Base-by-base conservation (phyloP, 2,113 vertebrate species). In the Nothoprocta perdicaria region DNA sequence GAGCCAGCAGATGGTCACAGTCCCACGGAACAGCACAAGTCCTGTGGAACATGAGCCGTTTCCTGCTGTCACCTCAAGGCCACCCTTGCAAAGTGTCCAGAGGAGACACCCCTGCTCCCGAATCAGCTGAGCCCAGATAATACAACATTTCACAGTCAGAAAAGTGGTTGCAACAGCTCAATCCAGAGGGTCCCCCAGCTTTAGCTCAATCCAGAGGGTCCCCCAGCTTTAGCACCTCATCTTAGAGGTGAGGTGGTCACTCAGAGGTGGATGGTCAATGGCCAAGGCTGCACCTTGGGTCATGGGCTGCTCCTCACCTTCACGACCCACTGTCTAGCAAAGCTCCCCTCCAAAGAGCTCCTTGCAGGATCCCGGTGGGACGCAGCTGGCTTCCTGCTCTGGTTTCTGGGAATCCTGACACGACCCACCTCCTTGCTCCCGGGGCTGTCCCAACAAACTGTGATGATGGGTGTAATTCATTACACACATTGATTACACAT, bases 141-240 rank as follows among this genome's bases (percentile, higher is more conserved):
- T 1, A 3, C 12, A 62, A 52, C 0, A 0, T 69, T 69, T 74
- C 22, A 24, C 12, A 46, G 46, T 19, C 18, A 46, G 46, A 19
- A 21, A 19, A 46, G 46, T 9, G 46, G 46, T 46, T 3, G 46
- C 46, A 19, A 46, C 46, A 19, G 18, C 46, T 8, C 18, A 17
- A 23, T 48, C 21, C 48, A 12, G 48, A 48, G 48, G 6, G 23
- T 58, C 11, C 6, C 35, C 7, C 19, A 35, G 15, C 19, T 68
- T 33, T 41, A 19, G 18, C 46, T 8, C 18, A 17, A 23, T 48
- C 21, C 48, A 12, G 48, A 48, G 21, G 6, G 23, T 63, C 11
- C 8, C 35, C 7, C 19, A 35, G 15, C 19, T 68, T 33, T 41
- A 58, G 41, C 41, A 45, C 22, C 21, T 8, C 14, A 58, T 48